These are phyloP conservation scores for Panagrolaimus sp. DNA, from an alignment of 1,140 invertebrate species.

Conservation along the genomic window DNA sequence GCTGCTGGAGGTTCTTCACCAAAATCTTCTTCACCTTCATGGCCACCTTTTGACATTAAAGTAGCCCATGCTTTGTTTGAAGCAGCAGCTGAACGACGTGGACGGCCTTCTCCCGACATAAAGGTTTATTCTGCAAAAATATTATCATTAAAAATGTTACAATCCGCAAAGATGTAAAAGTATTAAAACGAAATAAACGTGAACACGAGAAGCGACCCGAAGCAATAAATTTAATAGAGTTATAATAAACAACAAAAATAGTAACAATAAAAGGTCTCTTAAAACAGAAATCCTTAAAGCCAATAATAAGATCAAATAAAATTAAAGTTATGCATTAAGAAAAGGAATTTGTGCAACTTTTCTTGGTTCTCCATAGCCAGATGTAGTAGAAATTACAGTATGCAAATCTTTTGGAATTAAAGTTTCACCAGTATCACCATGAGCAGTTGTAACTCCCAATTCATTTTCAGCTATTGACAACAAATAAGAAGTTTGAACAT, in stretches of 20 bases:
- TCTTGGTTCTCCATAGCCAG: slow-evolving; percentile 38
- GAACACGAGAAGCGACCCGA: not conserved
- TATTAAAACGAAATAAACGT: not conserved
- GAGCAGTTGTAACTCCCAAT: slow-evolving; percentile 36
- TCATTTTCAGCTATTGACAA: slow-evolving; percentile 39
- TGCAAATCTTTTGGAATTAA: slow-evolving; percentile 28
- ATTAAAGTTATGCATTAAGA: too few species aligned
- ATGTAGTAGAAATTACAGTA: slow-evolving; percentile 22
- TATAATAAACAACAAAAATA: not conserved
- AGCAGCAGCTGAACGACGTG: not conserved
- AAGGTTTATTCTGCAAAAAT: not conserved
- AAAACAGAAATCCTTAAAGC: too few species aligned
- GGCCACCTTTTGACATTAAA: not conserved
- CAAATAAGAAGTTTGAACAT: slow-evolving; percentile 42
- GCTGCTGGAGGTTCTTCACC: not conserved
- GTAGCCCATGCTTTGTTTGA: not conserved
- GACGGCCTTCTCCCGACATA: not conserved
- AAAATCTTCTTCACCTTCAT: not conserved
- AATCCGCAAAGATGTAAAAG: too few species aligned
- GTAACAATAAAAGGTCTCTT: not conserved
- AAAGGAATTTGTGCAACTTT: too few species aligned
- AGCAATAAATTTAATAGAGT: too few species aligned
- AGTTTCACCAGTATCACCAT: slow-evolving; percentile 40
- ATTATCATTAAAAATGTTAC: not conserved
- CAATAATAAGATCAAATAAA: too few species aligned